Conservation (phyloP, 1,140 invertebrate species). For the Cydia splendana region DNA sequence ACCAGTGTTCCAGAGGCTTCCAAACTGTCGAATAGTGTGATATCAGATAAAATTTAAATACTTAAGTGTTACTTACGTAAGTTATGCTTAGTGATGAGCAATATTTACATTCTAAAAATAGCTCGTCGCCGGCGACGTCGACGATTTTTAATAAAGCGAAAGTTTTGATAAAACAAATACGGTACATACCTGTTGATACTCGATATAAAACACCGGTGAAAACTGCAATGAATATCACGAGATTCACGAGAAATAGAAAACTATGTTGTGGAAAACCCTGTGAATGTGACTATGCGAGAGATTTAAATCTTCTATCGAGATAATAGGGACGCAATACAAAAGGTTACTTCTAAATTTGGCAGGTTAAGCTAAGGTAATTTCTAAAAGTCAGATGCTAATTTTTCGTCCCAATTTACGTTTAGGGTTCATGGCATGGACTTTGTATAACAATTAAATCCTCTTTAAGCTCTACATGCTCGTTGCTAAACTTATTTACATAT, state of each 20-base stretch:
- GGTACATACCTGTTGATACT: constrained; percentile 8
- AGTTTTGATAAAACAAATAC: neutral
- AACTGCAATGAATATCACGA: constrained; percentile 7
- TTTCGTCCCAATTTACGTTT: neutral
- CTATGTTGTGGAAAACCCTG: neutral
- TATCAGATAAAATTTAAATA: neutral
- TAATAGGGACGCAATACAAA: neutral
- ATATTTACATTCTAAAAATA: constrained; percentile 31
- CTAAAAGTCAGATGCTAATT: constrained; percentile 17
- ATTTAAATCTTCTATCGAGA: neutral
- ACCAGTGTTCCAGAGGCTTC: neutral
- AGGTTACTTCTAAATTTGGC: constrained; percentile 18
- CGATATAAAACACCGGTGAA: neutral
- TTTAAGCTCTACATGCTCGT: neutral
- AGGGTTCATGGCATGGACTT: neutral
- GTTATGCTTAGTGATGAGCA: constrained; percentile 20
- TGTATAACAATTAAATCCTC: neutral
- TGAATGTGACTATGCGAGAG: neutral
- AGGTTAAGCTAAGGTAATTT: constrained; percentile 34
- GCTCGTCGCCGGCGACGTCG: neutral
- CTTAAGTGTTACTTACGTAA: constrained; percentile 22
- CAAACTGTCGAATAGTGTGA: constrained; percentile 2
- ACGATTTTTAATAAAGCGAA: neutral
- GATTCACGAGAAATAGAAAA: constrained; percentile 4
- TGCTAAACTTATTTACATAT: neutral